Conservation (phyloP, 2,113 vertebrate genomes). For the Turnix velox region DNA sequence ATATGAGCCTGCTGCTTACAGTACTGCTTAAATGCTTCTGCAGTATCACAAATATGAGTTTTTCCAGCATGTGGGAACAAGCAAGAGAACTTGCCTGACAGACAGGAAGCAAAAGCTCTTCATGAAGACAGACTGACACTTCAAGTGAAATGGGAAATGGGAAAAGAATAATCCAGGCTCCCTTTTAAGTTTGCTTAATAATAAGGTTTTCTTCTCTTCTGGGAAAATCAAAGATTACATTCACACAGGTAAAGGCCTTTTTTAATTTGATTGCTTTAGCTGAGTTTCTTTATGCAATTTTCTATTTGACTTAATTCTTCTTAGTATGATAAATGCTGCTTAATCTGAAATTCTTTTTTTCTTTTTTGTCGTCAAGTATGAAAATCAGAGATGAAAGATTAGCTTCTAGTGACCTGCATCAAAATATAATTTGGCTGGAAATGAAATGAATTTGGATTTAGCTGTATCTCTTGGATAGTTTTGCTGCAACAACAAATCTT, state of each 20-base stretch:
- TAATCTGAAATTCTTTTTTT: background rate
- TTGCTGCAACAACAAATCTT: constrained; percentile 36
- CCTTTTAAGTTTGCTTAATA: constrained; percentile 22
- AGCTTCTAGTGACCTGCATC: constrained; percentile 46
- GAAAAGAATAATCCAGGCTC: background rate
- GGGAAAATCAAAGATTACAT: constrained; percentile 22
- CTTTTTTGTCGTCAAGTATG: background rate
- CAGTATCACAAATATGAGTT: background rate
- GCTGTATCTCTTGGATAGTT: constrained; percentile 29
- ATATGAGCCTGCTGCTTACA: background rate
- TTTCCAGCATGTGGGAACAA: background rate
- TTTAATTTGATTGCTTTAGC: constrained; percentile 42
- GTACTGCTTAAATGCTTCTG: background rate
- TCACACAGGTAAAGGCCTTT: background rate
- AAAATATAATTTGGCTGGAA: constrained; percentile 37
- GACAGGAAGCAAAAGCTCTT: background rate
- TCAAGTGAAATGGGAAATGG: background rate
- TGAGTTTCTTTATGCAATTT: constrained; percentile 35
- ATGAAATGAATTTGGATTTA: constrained; percentile 47
- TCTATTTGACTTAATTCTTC: constrained; percentile 41
- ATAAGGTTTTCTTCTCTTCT: background rate
- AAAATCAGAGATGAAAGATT: constrained; percentile 54
- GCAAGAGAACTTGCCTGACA: background rate
- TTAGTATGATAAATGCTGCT: constrained; percentile 40
- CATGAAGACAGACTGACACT: background rate